Evolutionary conservation across 2,113 vertebrate genomes (phyloP), one percentile per base, ranked within the genome.

Genomic region (Tenrec ecaudatus): DNA sequence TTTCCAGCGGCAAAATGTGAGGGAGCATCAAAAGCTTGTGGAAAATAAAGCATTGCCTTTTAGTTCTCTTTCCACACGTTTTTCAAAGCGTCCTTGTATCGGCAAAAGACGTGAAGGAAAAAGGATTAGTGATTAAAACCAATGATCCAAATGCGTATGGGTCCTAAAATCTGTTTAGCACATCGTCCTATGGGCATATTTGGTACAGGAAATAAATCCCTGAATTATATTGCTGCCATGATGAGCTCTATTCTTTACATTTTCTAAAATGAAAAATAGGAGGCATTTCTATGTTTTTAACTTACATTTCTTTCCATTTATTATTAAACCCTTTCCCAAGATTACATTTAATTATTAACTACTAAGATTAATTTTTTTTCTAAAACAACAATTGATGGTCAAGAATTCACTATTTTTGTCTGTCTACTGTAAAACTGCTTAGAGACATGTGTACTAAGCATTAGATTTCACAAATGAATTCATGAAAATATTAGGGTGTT

Each of bases 361-460:
- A 53, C 47, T 53, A 53, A 53, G 47, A 53, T 53, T 53, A 53
- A 47, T n/a, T 23, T 84, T 89, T 91, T 93, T 79, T 95, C 7
- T 19, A 90, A 88, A 88, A 17, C 11, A 38, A 47, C 25, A 25
- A 17, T 33, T 60, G 15, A 2, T 38, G 29, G 2, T 92, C 12
- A 85, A 62, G 23, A 79, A 89, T 69, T 86, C 33, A 86, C 53
- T 57, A 75, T 89, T 86, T 93, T 64, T 77, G 20, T 93, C 60
- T 82, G 2, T 75, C 36, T 86, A 53, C 1, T 11, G 6, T 66
- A 43, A 77, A 62, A 86, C 43, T 88, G 36, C 83, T 33, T 47
- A 77, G 33, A 80, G 29, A 80, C 53, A 77, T 69, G 31, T 76
- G 19, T 86, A 14, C 38, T 31, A 86, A 6, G 27, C 25, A 36